phyloP scores from a whole-genome alignment of 2,888 invertebrate species.

The Sclerodermus sp. region DNA sequence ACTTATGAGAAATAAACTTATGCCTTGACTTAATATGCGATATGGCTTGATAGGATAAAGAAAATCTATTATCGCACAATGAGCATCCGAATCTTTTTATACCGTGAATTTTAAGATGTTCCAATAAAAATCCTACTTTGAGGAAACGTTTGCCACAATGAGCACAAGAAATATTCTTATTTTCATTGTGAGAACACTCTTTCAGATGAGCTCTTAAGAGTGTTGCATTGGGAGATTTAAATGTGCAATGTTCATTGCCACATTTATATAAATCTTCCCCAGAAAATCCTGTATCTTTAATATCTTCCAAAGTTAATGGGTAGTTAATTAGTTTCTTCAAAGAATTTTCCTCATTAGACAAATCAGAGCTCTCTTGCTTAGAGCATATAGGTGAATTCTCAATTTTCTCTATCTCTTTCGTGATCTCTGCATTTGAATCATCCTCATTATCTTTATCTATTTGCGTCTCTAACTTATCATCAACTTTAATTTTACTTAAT shows the following conservation, averaged over 20 bases:
- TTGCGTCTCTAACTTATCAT: constrained; percentile 6
- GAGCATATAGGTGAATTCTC: constrained; percentile 9
- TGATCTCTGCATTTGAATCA: background rate
- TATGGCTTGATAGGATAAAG: constrained; percentile 43
- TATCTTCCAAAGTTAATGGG: constrained; percentile 45
- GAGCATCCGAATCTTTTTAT: constrained; percentile 64
- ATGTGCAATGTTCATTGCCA: constrained; percentile 57
- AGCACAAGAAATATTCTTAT: constrained; percentile 40
- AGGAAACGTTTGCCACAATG: constrained; percentile 60
- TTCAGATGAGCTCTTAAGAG: constrained; percentile 57
- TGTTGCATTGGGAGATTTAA: constrained; percentile 43
- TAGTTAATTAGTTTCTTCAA: too few species aligned
- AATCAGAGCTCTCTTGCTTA: background rate
- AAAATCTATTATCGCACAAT: constrained; percentile 59
- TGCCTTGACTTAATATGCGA: constrained; percentile 64
- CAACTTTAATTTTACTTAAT: background rate
- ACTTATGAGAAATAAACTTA: constrained; percentile 50
- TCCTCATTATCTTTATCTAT: constrained; percentile 1
- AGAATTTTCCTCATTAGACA: background rate
- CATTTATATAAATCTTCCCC: constrained; percentile 62
- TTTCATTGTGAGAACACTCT: constrained; percentile 46
- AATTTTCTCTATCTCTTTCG: background rate
- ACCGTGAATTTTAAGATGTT: constrained; percentile 66
- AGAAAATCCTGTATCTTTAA: constrained; percentile 48
- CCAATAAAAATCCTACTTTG: constrained; percentile 57